A percentile compares a stretch with the other conserved stretches of the same genome.
Evolutionary conservation across 2,888 invertebrate genomes (phyloP).

Genomic region (Diachrysia chrysitis): DNA sequence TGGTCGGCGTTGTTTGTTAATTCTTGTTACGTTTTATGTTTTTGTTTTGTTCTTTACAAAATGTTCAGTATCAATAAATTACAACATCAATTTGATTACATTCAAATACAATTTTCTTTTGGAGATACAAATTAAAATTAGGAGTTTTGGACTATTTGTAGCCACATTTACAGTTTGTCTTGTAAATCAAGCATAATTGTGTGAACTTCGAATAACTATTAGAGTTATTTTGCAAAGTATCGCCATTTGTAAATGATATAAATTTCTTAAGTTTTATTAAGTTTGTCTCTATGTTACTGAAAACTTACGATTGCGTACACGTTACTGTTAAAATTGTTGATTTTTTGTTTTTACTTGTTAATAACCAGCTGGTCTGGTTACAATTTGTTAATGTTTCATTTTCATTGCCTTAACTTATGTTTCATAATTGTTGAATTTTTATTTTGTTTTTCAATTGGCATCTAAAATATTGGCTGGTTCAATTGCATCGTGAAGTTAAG

Average conservation of each 20-base stretch:
- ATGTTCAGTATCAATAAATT: constrained; percentile 61
- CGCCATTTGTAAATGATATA: constrained; percentile 13
- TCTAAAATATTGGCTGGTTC: neutral
- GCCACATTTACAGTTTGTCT: constrained; percentile 28
- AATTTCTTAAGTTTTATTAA: constrained; percentile 40
- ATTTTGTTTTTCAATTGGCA: constrained; percentile 24
- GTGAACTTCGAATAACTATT: constrained; percentile 10
- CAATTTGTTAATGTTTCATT: constrained; percentile 26
- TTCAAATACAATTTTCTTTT: constrained; percentile 52
- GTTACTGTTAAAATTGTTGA: constrained; percentile 52
- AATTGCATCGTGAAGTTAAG: neutral
- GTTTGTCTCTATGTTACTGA: constrained; percentile 25
- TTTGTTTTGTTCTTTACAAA: constrained; percentile 64
- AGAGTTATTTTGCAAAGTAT: constrained; percentile 3
- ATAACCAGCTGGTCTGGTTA: constrained; percentile 56
- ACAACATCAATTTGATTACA: constrained; percentile 46
- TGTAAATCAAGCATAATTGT: neutral
- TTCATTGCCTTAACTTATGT: constrained; percentile 31
- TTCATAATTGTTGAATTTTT: constrained; percentile 47
- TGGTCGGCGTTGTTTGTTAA: constrained; percentile 83
- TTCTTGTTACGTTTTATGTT: constrained; percentile 73
- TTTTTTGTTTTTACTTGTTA: constrained; percentile 52
- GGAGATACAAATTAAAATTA: constrained; percentile 42
- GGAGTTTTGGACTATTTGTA: constrained; percentile 14
- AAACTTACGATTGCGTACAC: constrained; percentile 56